Evolutionary conservation across 2,888 invertebrate species (phyloP), one percentile per base, ranked within the genome.

Genomic region (Drosophila suboccidentalis): DNA sequence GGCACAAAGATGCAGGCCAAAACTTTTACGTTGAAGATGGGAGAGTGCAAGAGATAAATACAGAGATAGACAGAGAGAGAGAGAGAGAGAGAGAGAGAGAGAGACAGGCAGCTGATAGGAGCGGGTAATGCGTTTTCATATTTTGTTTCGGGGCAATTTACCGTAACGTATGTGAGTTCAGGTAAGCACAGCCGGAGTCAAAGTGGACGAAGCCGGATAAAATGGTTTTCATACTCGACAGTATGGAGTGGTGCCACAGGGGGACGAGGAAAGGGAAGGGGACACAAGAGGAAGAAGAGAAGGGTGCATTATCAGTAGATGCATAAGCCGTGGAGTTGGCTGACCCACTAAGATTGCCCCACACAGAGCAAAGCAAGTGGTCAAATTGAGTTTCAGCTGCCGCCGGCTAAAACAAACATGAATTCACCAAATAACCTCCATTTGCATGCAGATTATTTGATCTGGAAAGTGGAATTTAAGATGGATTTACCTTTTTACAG

Each of bases 71-170:
- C 41, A 6, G 17, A 6, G 34, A 17, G 43, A 5, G 9, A 10
- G 19, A 17, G 44, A 29, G 61, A n/a, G 29, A 29, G 44, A 6
- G 17, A 6, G 32, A 17, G 43, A 5, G 9, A 2, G n/a, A 10
- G n/a, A 26, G 47, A 10, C 22, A 1, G 11, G 44, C 5, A 22
- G 26, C n/a, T 34, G 13, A 13, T 26, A 26, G 50, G 15, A 57
- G 29, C 75, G 41, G 63, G 64, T 78, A 75, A 78, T 80, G 76
- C 67, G 71, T 75, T 78, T 78, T 71, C 61, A 80, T 80, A 78
- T 78, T 75, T 80, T 76, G 64, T 65, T 66, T 68, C 64, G 54
- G 34, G 62, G 65, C 78, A 78, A 79, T 75, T 78, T 78, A 65
- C 59, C 61, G 71, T 75, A 68, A 68, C 57, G 64, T 64, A 64